Base-by-base conservation (phyloP, 2,888 invertebrate genomes). In the Chromoteleia sp. region DNA sequence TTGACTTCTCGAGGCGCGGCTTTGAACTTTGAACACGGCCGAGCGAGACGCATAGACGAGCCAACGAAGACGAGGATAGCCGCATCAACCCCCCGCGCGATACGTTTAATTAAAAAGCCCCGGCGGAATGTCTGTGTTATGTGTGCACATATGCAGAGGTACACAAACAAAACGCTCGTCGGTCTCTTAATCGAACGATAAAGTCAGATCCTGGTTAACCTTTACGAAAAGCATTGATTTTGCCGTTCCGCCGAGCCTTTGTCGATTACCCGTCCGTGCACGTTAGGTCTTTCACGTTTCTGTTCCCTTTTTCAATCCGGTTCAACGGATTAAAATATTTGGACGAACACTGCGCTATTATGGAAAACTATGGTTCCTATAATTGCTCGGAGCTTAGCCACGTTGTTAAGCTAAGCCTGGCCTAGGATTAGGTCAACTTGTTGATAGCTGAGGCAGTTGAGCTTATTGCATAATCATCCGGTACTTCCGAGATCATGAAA, bases 1-100 rank as follows among this genome's bases (percentile, higher is more conserved):
- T 91, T 91, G 91, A 91, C 91, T 91, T 90, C 89, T 89, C 89
- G 87, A 89, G 87, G 87, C 87, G 84, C 86, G 86, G 88, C 89
- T 89, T 89, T 88, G 88, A 89, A 88, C 89, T 89, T 86, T 76
- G 73, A 76, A 75, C 59, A 63, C 65, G 36, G 19, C 56, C 14
- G 68, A 74, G 76, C 33, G 59, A 81, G 30, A 54, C 39, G 36
- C 33, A 33, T 45, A 61, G 48, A 63, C 15, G 30, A 15, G 36
- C 43, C 14, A 63, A 70, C 75, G 30, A 45, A 59, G 71, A 81
- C 29, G 58, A 15, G 59, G 63, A 68, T 67, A 82, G 76, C 83
- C 77, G 74, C 81, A 83, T 43, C 82, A 77, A 84, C 84, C 84
- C 85, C 82, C 84, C 52, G 73, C 59, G 56, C 50, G 74, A 84